These are phyloP conservation scores for Neocrepidodera transversa DNA, from an alignment of 2,888 invertebrate species.

Conservation along the genomic window DNA sequence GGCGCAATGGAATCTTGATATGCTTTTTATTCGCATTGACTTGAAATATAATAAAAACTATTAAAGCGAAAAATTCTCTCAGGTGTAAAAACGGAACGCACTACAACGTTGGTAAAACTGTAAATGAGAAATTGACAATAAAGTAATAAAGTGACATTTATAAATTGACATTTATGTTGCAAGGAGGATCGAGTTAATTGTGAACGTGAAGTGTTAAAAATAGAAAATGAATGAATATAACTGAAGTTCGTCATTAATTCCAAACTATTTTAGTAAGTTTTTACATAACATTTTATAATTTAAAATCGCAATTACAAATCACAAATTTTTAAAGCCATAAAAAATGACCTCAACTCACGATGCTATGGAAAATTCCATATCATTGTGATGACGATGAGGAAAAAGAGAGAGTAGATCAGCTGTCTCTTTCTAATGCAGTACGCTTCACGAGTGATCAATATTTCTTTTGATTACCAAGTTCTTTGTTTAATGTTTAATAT, in stretches of 20 bases:
- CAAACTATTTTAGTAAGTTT: background rate
- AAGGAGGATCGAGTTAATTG: too few relatives aligned
- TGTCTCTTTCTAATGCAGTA: constrained; percentile 5
- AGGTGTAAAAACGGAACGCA: too few relatives aligned
- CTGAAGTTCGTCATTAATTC: background rate
- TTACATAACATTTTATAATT: background rate
- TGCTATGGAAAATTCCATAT: constrained; percentile 1
- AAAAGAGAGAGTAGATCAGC: background rate
- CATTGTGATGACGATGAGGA: background rate
- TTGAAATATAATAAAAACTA: too few relatives aligned
- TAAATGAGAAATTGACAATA: too few relatives aligned
- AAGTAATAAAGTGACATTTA: too few relatives aligned
- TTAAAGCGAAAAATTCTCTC: too few relatives aligned
- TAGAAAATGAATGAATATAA: background rate
- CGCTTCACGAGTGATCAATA: background rate
- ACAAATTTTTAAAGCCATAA: background rate
- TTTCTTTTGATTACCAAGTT: background rate
- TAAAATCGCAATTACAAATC: background rate
- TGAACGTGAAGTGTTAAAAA: background rate
- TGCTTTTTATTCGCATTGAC: too few relatives aligned
- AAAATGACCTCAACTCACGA: background rate
- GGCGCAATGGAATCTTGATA: too few relatives aligned
- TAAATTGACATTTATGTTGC: too few relatives aligned
- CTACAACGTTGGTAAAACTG: too few relatives aligned
- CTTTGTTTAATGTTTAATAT: background rate